Conservation (phyloP, 2,888 invertebrate species). For the Sinhomidia bicolor region DNA sequence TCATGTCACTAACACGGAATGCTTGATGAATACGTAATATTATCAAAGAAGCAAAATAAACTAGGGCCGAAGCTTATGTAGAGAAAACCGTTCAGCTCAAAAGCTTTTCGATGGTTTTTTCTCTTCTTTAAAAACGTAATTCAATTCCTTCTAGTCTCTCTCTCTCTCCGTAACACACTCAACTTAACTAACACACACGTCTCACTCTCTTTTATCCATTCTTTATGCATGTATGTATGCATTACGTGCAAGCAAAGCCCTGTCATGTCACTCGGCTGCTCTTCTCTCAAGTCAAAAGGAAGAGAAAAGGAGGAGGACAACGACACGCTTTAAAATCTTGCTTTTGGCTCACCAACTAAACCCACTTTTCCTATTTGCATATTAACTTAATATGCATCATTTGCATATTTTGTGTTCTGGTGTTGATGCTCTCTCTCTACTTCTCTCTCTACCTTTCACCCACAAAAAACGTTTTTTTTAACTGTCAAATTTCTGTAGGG, state of each 20-base stretch:
- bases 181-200: neutral
- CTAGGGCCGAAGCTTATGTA: neutral
- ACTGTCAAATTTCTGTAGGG: neutral
- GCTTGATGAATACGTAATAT: conserved; percentile 62
- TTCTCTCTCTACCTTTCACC: neutral
- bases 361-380: conserved; percentile 33
- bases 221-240: neutral
- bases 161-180: neutral
- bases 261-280: conserved; percentile 10
- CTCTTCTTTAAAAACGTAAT: neutral
- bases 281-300: conserved; percentile 13
- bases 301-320: conserved; percentile 14
- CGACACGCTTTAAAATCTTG: conserved; percentile 40
- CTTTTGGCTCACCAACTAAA: conserved; percentile 33
- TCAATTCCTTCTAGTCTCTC: conserved; percentile 17
- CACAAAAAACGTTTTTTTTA: neutral
- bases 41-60: neutral
- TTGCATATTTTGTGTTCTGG: neutral
- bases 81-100: neutral
- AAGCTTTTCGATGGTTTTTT: neutral
- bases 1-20: conserved; percentile 36
- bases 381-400: conserved; percentile 7
- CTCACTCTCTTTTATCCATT: neutral
- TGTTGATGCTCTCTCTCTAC: neutral
- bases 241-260: neutral